Conservation (phyloP, 37 sponge, comb jelly and placozoan genomes). For the Oopsacas minuta region DNA sequence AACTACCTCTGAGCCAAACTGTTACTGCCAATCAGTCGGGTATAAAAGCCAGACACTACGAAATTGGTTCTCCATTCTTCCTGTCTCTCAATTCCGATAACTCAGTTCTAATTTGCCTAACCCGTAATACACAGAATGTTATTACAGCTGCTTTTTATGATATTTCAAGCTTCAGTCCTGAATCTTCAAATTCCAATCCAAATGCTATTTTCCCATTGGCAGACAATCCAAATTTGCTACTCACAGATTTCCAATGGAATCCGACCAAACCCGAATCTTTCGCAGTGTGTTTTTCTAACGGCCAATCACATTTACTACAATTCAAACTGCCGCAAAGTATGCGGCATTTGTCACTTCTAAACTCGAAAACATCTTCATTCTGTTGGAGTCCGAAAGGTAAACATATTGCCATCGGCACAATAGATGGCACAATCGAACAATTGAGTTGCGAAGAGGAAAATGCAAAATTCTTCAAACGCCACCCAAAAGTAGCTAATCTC, state of each 20-base stretch:
- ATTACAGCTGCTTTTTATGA: background rate
- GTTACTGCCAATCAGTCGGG: background rate
- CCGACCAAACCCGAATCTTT: background rate
- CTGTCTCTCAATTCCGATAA: background rate
- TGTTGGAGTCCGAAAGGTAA: conserved; percentile 14
- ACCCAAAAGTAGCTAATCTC: background rate
- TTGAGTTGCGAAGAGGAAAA: background rate
- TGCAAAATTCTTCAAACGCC: background rate
- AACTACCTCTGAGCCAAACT: background rate
- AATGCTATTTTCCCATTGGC: background rate
- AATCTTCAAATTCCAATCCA: background rate
- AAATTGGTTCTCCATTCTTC: background rate
- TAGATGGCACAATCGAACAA: background rate
- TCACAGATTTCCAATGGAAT: conserved; percentile 16
- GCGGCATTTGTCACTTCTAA: background rate
- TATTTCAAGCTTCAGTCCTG: background rate
- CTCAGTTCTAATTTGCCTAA: background rate
- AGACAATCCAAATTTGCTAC: background rate
- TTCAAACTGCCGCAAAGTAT: background rate
- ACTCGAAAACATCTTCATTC: background rate
- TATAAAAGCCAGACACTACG: background rate
- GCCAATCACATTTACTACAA: background rate
- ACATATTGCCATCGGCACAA: background rate
- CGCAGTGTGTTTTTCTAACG: background rate
- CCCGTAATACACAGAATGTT: background rate